A percentile compares a stretch with the other conserved stretches of the same genome.
phyloP scores from a whole-genome alignment of 2,113 vertebrate species.

The Lathamus discolor region DNA sequence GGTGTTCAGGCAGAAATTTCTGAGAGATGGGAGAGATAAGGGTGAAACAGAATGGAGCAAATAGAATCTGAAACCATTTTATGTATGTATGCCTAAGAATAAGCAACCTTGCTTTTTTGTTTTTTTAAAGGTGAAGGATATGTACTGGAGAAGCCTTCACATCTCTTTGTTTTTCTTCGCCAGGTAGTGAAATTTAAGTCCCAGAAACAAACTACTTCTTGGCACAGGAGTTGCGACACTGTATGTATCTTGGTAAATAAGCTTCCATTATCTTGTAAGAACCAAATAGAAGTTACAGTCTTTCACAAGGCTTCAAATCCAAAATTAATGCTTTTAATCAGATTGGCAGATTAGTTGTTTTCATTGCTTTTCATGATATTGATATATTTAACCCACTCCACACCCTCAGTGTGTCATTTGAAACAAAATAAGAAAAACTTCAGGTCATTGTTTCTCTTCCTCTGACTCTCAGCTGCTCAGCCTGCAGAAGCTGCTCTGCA shows the following conservation, averaged over 20 bases:
- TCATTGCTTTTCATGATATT: neutral
- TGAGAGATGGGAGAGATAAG: neutral
- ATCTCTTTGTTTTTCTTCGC: neutral
- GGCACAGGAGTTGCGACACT: neutral
- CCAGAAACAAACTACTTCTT: neutral
- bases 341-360: neutral
- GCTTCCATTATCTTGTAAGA: neutral
- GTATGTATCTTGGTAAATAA: neutral
- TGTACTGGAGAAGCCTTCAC: neutral
- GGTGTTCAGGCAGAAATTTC: neutral
- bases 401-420: neutral
- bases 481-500: neutral
- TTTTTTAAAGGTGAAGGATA: neutral
- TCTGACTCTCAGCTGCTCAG: neutral
- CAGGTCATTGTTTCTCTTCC: neutral
- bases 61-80: neutral
- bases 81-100: neutral
- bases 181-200: neutral
- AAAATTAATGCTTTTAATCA: neutral
- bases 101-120: neutral
- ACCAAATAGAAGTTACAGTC: neutral
- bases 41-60: neutral
- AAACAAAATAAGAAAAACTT: neutral
- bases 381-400: neutral
- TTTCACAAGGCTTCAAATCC: neutral